phyloP scores from a whole-genome alignment of 2,888 invertebrate species.

The Allolobophora icterica region DNA sequence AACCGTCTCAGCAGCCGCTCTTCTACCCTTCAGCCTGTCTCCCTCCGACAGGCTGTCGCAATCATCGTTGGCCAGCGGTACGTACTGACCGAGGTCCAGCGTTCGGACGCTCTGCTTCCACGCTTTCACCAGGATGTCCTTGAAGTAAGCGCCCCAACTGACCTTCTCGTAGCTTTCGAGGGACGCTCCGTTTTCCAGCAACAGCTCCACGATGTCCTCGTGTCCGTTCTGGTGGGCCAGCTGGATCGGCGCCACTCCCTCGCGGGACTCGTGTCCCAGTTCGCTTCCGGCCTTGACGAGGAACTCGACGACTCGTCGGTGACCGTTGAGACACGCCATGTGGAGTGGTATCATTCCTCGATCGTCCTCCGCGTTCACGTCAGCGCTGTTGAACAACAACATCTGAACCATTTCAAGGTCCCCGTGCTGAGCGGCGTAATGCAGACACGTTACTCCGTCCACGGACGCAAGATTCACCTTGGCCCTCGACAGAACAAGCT shows the following conservation, averaged over 20 bases:
- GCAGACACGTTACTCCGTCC: slow-evolving; percentile 48
- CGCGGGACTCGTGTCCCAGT: slow-evolving; percentile 42
- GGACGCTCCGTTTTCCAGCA: slow-evolving; percentile 44
- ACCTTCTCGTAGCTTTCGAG: slow-evolving; percentile 33
- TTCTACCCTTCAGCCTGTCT: neutral
- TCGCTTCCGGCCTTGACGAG: slow-evolving; percentile 49
- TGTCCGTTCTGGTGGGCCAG: slow-evolving; percentile 51
- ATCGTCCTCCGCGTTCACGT: slow-evolving; percentile 45
- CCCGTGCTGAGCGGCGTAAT: slow-evolving; percentile 50
- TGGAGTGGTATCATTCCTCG: slow-evolving; percentile 50
- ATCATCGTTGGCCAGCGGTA: slow-evolving; percentile 22
- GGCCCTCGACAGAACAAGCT: slow-evolving; percentile 47
- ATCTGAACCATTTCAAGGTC: slow-evolving; percentile 51
- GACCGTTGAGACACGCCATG: slow-evolving; percentile 50
- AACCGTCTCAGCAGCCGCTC: slow-evolving; percentile 31
- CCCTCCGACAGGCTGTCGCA: neutral
- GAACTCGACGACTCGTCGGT: slow-evolving; percentile 49
- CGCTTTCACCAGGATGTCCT: slow-evolving; percentile 47
- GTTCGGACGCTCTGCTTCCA: slow-evolving; percentile 47
- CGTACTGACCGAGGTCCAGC: slow-evolving; percentile 39
- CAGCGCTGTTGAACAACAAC: slow-evolving; percentile 49
- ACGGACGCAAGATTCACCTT: slow-evolving; percentile 46
- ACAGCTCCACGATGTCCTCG: slow-evolving; percentile 49
- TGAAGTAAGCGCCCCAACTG: slow-evolving; percentile 49
- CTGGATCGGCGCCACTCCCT: slow-evolving; percentile 46